These are phyloP conservation scores for Dermolepida albohirtum DNA, from an alignment of 2,888 invertebrate genomes.

Conservation along the genomic window DNA sequence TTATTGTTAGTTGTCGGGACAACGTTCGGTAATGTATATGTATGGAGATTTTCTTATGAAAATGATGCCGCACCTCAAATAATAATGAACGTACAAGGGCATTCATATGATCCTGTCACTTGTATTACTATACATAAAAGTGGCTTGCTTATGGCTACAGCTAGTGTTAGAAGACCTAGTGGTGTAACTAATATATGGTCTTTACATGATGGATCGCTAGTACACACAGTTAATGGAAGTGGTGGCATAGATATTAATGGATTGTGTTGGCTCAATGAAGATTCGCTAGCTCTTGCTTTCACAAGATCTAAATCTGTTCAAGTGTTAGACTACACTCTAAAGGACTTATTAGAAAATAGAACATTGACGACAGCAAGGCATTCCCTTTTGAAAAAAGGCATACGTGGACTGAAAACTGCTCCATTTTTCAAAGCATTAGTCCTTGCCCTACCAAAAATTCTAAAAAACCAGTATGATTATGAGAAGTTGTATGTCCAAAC, in stretches of 20 bases:
- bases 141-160: slow-evolving; percentile 69
- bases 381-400: slow-evolving; percentile 67
- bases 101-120: slow-evolving; percentile 68
- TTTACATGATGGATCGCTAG: slow-evolving; percentile 69
- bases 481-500: slow-evolving; percentile 71
- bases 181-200: slow-evolving; percentile 74
- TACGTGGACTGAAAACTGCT: slow-evolving; percentile 68
- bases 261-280: slow-evolving; percentile 67
- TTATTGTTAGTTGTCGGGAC: slow-evolving; percentile 68
- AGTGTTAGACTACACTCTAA: slow-evolving; percentile 65
- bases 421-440: slow-evolving; percentile 68
- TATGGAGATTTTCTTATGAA: slow-evolving; percentile 64
- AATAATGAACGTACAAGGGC: slow-evolving; percentile 67
- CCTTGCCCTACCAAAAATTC: slow-evolving; percentile 66
- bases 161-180: slow-evolving; percentile 64
- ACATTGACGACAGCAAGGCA: slow-evolving; percentile 68
- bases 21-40: slow-evolving; percentile 67
- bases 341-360: slow-evolving; percentile 63
- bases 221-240: slow-evolving; percentile 68
- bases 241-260: slow-evolving; percentile 66
- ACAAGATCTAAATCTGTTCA: slow-evolving; percentile 68
- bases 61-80: slow-evolving; percentile 56
- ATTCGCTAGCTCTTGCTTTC: slow-evolving; percentile 68
- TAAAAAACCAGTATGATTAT: slow-evolving; percentile 67
- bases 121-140: slow-evolving; percentile 67